Percentiles rank a stretch among this genome's conserved stretches.
phyloP scores from a whole-genome alignment of 2,888 invertebrate species.

The Parnassius mnemosyne region DNA sequence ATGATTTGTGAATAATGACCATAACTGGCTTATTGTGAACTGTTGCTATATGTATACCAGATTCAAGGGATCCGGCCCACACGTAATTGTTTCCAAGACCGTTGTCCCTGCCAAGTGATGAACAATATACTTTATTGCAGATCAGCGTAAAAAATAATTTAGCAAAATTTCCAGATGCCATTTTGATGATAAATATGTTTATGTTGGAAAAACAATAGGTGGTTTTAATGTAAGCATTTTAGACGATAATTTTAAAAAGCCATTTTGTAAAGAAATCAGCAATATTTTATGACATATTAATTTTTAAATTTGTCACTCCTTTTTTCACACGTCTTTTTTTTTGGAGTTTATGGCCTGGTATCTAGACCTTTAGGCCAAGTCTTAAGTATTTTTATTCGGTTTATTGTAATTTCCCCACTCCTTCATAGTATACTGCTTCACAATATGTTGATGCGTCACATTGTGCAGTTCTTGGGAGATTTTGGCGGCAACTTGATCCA shows the following conservation, averaged over 20 bases:
- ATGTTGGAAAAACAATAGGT: slow-evolving; percentile 21
- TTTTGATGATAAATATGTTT: slow-evolving; percentile 17
- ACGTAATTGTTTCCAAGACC: slow-evolving; percentile 69
- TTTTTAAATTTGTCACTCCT: slow-evolving; percentile 38
- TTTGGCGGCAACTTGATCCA: too few species aligned
- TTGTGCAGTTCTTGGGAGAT: too few species aligned
- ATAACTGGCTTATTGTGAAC: slow-evolving; percentile 81
- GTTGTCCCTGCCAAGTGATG: slow-evolving; percentile 47
- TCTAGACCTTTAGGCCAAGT: too few species aligned
- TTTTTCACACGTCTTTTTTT: not conserved
- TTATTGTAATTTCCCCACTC: too few species aligned
- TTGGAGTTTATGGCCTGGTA: too few species aligned
- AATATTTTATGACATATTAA: slow-evolving; percentile 11
- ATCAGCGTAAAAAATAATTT: slow-evolving; percentile 52
- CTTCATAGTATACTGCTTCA: too few species aligned
- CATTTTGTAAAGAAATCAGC: slow-evolving; percentile 44
- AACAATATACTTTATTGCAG: slow-evolving; percentile 53
- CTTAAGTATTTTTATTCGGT: too few species aligned
- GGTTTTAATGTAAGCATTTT: slow-evolving; percentile 23
- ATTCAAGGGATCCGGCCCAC: slow-evolving; percentile 72
- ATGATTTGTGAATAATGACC: slow-evolving; percentile 84
- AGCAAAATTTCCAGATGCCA: slow-evolving; percentile 56
- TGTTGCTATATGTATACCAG: slow-evolving; percentile 62
- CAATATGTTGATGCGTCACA: too few species aligned
- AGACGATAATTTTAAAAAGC: slow-evolving; percentile 35